Evolutionary conservation across 2,888 invertebrate species (phyloP).

Genomic region (Perdita meconis): DNA sequence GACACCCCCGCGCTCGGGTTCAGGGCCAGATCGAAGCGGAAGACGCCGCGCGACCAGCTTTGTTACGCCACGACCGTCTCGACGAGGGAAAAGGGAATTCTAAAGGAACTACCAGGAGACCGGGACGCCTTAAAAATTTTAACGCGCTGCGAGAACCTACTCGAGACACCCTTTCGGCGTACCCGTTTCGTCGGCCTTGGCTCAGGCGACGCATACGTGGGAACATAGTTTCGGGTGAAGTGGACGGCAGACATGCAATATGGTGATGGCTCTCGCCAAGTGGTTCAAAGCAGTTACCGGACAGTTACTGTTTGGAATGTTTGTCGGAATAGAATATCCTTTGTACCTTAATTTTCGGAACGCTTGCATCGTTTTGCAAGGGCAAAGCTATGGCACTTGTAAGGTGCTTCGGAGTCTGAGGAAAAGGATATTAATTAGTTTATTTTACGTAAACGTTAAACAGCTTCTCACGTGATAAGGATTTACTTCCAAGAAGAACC

Average conservation of each 20-base stretch:
- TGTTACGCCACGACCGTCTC: not conserved
- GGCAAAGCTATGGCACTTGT: no score
- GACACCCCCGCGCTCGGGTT: not conserved
- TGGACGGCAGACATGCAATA: not conserved
- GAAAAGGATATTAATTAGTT: no score
- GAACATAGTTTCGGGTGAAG: not conserved
- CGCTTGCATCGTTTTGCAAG: no score
- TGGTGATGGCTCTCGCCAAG: not conserved
- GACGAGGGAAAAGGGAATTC: not conserved
- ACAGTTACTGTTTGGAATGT: no score
- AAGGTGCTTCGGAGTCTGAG: no score
- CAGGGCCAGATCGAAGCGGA: not conserved
- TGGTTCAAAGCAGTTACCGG: not conserved
- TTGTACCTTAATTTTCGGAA: no score
- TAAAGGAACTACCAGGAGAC: not conserved
- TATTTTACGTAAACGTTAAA: no score
- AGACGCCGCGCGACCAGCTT: not conserved
- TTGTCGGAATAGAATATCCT: no score
- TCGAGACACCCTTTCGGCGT: not conserved
- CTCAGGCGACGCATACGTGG: not conserved
- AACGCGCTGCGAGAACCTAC: not conserved
- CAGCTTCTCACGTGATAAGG: constrained; percentile 4
- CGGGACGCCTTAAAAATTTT: not conserved
- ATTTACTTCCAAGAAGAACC: constrained; percentile 21
- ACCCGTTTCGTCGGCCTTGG: not conserved